A percentile compares a stretch with the other conserved stretches of the same genome.
Evolutionary conservation across 1,140 invertebrate genomes (phyloP).

Genomic region (Andrena cerasifolii): DNA sequence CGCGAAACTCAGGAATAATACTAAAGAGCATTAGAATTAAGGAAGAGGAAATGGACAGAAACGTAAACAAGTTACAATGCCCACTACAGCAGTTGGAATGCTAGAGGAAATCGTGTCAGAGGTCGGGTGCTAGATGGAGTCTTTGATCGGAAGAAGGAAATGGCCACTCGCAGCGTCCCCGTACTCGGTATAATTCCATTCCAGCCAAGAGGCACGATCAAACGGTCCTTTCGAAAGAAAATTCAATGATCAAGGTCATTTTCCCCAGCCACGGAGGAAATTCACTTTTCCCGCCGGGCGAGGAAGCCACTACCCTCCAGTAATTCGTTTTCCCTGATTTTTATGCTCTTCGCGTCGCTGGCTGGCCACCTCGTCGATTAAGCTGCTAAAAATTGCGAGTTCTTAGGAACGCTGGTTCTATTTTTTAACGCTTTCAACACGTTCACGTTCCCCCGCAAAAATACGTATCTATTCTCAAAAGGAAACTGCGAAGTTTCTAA

Average conservation of each 20-base stretch:
- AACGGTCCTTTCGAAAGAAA: constrained; percentile 12
- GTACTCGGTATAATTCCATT: constrained; percentile 12
- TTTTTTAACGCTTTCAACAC: too few relatives aligned
- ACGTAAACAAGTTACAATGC: not conserved
- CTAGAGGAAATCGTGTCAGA: not conserved
- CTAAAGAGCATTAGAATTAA: too few relatives aligned
- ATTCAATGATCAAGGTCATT: constrained; percentile 48
- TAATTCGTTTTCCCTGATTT: constrained; percentile 33
- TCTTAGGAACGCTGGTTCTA: too few relatives aligned
- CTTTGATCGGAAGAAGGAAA: constrained; percentile 15
- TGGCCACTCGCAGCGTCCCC: not conserved
- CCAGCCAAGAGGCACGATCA: not conserved
- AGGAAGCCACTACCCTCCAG: not conserved
- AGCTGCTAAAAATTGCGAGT: not conserved
- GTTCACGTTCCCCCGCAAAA: too few relatives aligned
- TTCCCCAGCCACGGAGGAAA: constrained; percentile 22
- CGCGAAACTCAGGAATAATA: too few relatives aligned
- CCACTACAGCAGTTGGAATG: not conserved
- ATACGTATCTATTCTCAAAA: too few relatives aligned
- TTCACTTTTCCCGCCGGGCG: constrained; percentile 33
- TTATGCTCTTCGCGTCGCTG: not conserved
- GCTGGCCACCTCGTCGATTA: constrained; percentile 22
- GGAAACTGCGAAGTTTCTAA: too few relatives aligned
- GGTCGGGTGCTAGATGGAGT: not conserved
- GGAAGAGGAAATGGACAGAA: too few relatives aligned